These are phyloP conservation scores for Aegotheles bennettii DNA, from an alignment of 2,113 vertebrate species.

Conservation along the genomic window DNA sequence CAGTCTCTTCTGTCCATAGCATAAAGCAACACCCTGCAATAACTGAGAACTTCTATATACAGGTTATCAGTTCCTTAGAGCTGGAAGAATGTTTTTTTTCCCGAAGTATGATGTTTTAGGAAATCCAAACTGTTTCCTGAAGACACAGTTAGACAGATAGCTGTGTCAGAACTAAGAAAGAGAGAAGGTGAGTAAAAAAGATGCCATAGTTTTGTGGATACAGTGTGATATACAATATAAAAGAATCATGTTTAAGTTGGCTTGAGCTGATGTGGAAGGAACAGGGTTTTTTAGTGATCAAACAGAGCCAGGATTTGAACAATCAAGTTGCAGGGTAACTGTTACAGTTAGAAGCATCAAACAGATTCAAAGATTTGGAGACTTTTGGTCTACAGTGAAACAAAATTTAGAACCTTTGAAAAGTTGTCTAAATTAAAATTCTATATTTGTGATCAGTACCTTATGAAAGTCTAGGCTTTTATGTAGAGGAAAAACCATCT, in stretches of 20 bases:
- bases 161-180: background rate
- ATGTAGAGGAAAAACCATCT: background rate
- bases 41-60: background rate
- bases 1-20: background rate
- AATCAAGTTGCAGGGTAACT: background rate
- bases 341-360: background rate
- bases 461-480: background rate
- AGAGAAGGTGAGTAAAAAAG: background rate
- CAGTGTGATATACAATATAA: background rate
- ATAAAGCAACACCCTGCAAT: background rate
- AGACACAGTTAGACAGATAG: background rate
- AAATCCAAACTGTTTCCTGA: background rate
- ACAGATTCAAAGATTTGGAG: background rate
- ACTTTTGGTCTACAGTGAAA: background rate
- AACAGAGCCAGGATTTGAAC: background rate
- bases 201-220: background rate
- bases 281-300: background rate
- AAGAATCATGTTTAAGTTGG: background rate
- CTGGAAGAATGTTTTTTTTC: background rate
- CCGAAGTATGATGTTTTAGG: background rate
- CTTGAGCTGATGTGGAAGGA: background rate
- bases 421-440: background rate
- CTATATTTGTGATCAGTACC: background rate
- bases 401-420: background rate
- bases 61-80: background rate